Conservation (phyloP, 2,113 vertebrate species). For the Falcunculus frontatus region DNA sequence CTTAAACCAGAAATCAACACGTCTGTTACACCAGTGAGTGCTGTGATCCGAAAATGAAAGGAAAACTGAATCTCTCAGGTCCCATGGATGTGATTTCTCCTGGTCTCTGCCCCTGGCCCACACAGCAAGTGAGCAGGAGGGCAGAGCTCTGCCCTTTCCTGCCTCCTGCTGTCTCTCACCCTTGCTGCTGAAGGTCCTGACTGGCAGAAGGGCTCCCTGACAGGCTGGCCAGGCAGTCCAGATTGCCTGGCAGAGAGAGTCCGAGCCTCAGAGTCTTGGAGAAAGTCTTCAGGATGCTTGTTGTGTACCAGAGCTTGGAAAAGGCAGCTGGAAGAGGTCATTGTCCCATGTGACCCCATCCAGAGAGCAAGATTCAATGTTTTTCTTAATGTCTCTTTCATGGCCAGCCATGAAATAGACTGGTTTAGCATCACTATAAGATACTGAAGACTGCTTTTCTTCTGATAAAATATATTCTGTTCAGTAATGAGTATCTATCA, state of each 20-base stretch:
- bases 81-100: neutral
- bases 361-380: neutral
- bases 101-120: neutral
- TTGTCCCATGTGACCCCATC: neutral
- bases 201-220: neutral
- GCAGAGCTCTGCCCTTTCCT: neutral
- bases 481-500: neutral
- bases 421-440: neutral
- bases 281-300: neutral
- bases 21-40: neutral
- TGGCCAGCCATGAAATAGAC: neutral
- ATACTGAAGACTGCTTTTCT: neutral
- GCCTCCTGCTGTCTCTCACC: neutral
- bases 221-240: neutral
- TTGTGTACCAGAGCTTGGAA: neutral
- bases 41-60: neutral
- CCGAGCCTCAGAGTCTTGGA: neutral
- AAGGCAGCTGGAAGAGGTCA: neutral
- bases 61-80: neutral
- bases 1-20: neutral
- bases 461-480: neutral
- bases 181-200: neutral
- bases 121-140: rapidly evolving
- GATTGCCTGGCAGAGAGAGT: neutral
- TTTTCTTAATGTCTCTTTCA: neutral